Percentiles rank a stretch among this genome's conserved stretches.
phyloP scores from a whole-genome alignment of 2,113 vertebrate genomes.

The Cricetomys ansorgei region DNA sequence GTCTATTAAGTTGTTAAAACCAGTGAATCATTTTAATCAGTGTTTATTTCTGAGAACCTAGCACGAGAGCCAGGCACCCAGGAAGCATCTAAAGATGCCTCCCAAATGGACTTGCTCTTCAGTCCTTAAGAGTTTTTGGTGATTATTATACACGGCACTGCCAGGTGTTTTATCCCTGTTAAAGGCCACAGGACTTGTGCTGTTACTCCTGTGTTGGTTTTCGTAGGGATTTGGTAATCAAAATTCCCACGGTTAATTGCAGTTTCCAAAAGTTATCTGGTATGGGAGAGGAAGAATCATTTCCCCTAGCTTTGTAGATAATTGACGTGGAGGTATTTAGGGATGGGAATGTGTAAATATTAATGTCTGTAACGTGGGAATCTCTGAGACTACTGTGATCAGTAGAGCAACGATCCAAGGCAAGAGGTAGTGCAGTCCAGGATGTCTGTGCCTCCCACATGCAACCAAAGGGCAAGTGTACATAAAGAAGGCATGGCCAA shows the following conservation, averaged over 20 bases:
- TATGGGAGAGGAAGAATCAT: background rate
- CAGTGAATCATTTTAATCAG: background rate
- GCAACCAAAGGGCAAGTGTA: background rate
- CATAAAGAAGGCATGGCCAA: background rate
- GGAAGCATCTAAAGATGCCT: background rate
- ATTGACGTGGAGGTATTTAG: background rate
- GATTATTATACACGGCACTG: background rate
- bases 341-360: background rate
- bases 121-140: background rate
- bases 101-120: background rate
- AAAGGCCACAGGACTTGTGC: background rate
- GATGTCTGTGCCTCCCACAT: background rate
- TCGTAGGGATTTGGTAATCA: background rate
- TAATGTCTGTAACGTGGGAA: background rate
- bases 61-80: background rate
- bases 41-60: background rate
- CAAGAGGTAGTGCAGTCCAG: too few relatives aligned
- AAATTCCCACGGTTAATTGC: conserved; percentile 25
- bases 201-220: conserved; percentile 7
- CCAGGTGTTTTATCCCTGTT: background rate
- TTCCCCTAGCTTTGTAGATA: background rate
- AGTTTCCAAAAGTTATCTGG: background rate
- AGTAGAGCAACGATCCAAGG: background rate
- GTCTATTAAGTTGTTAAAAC: background rate
- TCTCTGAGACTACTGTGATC: background rate